Percentiles rank a stretch among this genome's conserved stretches.
phyloP scores from a whole-genome alignment of 2,888 invertebrate genomes.

The Philhelius pedissequus region DNA sequence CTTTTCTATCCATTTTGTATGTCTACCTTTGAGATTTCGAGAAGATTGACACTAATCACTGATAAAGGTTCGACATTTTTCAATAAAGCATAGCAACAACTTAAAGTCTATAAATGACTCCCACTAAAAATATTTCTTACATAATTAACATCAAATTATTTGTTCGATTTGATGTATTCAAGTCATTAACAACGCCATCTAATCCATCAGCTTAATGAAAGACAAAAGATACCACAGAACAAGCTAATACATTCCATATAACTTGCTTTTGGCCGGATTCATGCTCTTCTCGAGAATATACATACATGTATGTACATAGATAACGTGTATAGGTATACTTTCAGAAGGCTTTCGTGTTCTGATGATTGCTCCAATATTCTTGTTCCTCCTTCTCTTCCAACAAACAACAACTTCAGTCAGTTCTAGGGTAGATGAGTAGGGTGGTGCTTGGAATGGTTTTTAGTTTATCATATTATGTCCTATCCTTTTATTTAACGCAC shows the following conservation, averaged over 20 bases:
- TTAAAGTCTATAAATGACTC: not conserved
- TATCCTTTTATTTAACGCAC: slow-evolving; percentile 4
- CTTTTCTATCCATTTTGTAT: no score
- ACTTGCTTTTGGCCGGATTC: not conserved
- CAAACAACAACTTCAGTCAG: not conserved
- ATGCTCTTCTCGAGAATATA: not conserved
- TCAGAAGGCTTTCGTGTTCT: slow-evolving; percentile 46
- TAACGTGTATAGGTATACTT: slow-evolving; percentile 1
- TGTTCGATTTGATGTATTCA: slow-evolving; percentile 56
- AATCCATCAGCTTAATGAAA: slow-evolving; percentile 65
- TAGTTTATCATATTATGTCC: not conserved
- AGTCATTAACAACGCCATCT: slow-evolving; percentile 61
- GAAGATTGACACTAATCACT: slow-evolving; percentile 14
- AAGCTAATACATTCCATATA: slow-evolving; percentile 15
- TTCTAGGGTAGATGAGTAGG: not conserved
- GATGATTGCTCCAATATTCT: slow-evolving; percentile 63
- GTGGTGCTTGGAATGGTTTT: not conserved
- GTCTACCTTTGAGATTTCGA: not conserved
- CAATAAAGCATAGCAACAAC: not conserved
- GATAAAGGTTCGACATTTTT: slow-evolving; percentile 4
- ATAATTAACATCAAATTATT: slow-evolving; percentile 64
- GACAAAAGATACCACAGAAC: slow-evolving; percentile 45
- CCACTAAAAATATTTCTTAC: not conserved
- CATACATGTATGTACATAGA: not conserved
- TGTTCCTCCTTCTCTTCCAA: slow-evolving; percentile 39